Evolutionary conservation across 2,113 vertebrate species (phyloP), one percentile per base, ranked within the genome.

Genomic region (Sardina pilchardus): DNA sequence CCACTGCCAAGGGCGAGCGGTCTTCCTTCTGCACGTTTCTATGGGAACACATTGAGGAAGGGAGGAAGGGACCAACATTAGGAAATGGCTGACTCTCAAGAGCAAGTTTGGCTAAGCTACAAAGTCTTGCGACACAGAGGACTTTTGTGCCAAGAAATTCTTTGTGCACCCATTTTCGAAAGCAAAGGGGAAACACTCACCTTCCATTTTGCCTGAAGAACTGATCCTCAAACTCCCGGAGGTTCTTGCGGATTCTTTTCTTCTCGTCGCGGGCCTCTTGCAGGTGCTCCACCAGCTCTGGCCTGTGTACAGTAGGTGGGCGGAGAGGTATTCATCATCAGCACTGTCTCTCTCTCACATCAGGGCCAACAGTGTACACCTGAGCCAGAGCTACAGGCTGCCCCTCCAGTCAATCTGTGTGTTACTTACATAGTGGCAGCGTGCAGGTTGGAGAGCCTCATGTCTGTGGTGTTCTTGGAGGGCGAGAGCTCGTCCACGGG

Each of bases 1-100:
- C 98, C 83, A 95, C 96, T 0, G 97, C 96, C 95, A 99, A 93
- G 0, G 98, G 97, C 82, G 94, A 90, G 84, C 98, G 98, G 88
- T 99, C 98, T 91, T 99, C 98, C 90, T 98, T 99, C 93, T 99
- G 98, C 87, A 97, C 96, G 0, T 95, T 98, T 94, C 98, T 99
- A 80, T 63, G 45, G 88, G 48, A 89, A 89, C 30, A 82, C 71
- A 14, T 53, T 26, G 86, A 4, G 19, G 34, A 26, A 43, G 1
- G 81, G 81, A 48, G 43, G 42, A 83, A 71, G 24, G 53, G 30
- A 21, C 89, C 71, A 75, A 87, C 26, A 48, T 81, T 24, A 30
- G 24, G 43, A 9, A 43, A 78, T 30, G 0, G n/a, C 50, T 19
- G 50, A 53, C 50, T 19, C 14, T 53, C 16, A 53, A 67, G 30